Base-by-base conservation (phyloP, 2,113 vertebrate genomes). In the Setophaga kirtlandii region DNA sequence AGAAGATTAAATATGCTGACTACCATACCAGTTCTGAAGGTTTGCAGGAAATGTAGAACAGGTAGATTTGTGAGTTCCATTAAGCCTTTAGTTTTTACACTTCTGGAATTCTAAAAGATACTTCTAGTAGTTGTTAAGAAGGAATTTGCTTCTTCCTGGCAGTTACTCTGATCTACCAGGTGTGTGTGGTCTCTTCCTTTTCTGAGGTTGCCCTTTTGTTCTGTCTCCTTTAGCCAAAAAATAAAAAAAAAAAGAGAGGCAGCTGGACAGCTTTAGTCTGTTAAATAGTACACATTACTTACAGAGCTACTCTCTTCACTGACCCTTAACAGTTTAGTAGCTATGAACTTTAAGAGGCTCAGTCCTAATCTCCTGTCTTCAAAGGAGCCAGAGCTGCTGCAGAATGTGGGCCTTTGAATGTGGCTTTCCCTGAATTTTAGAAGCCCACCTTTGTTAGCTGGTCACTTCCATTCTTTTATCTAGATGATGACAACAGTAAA, bases 261-360 rank as follows among this genome's bases (percentile, higher is more conserved):
- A 80, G 71, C 73, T 89, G 81, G 81, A 64, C 31, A 74, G 83
- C 89, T 96, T 59, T 58, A 87, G 71, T 67, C 74, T 90, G 84
- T 73, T 91, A 95, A 98, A 93, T 82, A 76, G 78, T 84, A 62
- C 79, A 58, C 83, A 95, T 97, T 94, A 93, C 73, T 94, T 94
- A 80, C 90, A 93, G 31, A 17, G 92, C 75, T 53, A 84, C 85
- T 86, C 68, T 95, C 81, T 50, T 91, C 78, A 1, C 44, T 97
- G 96, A 97, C 91, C 93, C 96, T 94, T 94, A 96, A 89, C 91
- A 81, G 71, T 90, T 96, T 97, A 93, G 86, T 74, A 67, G 65
- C 67, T 92, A 33, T 82, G 82, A 71, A 41, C 74, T 93, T 95
- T 94, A 90, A 94, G 73, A 97, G 92, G 97, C 94, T 96, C 91